Percentiles rank a stretch among this genome's conserved stretches.
phyloP scores from a whole-genome alignment of 1,140 invertebrate species.

The Bathynomus jamesi region DNA sequence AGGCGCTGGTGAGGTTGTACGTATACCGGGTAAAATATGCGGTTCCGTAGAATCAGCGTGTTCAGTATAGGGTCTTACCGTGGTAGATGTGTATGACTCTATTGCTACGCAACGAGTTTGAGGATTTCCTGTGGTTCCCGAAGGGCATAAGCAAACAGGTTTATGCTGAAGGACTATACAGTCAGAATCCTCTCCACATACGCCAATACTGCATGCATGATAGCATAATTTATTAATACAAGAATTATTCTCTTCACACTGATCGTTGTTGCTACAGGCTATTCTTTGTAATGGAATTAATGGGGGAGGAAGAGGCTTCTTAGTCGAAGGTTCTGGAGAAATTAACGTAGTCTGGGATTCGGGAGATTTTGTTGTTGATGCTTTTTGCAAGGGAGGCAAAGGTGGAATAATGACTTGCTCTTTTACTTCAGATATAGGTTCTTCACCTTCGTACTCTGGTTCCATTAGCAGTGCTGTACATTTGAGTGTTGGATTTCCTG shows the following conservation, averaged over 20 bases:
- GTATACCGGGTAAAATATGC: background rate
- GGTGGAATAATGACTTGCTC: too few relatives aligned
- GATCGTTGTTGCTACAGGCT: slow-evolving; percentile 40
- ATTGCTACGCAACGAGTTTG: slow-evolving; percentile 16
- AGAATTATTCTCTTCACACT: slow-evolving; percentile 62
- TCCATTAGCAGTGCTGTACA: slow-evolving; percentile 56
- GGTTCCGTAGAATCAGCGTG: too few relatives aligned
- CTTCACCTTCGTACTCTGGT: too few relatives aligned
- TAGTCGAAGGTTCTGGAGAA: slow-evolving; percentile 45
- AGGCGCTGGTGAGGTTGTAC: background rate
- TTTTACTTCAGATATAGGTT: too few relatives aligned
- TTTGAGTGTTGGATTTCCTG: slow-evolving; percentile 66
- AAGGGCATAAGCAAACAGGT: slow-evolving; percentile 32
- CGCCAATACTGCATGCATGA: slow-evolving; percentile 62
- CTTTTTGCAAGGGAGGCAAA: too few relatives aligned
- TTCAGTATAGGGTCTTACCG: too few relatives aligned
- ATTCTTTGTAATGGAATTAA: slow-evolving; percentile 2
- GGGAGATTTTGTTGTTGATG: too few relatives aligned
- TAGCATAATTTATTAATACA: slow-evolving; percentile 58
- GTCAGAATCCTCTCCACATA: slow-evolving; percentile 47
- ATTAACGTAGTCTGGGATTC: too few relatives aligned
- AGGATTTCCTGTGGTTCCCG: slow-evolving; percentile 35
- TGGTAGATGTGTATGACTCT: slow-evolving; percentile 1
- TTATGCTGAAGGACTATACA: slow-evolving; percentile 33
- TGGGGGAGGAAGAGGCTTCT: background rate